These are phyloP conservation scores for Eutolmus rufibarbis DNA, from an alignment of 2,888 invertebrate genomes.

Conservation along the genomic window DNA sequence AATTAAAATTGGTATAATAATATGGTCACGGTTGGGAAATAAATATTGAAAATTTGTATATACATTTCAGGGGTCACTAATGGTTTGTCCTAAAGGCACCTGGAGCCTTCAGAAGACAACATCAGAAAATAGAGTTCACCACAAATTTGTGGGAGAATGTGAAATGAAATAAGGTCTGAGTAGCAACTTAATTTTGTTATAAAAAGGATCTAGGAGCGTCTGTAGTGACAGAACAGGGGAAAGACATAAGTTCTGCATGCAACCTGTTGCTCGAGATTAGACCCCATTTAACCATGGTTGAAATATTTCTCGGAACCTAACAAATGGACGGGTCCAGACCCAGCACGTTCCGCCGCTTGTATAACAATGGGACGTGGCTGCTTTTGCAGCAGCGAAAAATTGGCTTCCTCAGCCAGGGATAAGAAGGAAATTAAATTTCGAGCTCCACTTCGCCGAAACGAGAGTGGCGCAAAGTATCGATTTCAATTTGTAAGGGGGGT, in stretches of 20 bases:
- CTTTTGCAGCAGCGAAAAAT: background rate
- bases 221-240: background rate
- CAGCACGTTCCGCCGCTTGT: background rate
- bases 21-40: background rate
- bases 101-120: background rate
- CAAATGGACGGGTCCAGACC: background rate
- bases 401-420: background rate
- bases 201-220: background rate
- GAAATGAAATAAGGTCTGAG: background rate
- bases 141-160: background rate
- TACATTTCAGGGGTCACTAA: background rate
- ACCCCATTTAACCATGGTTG: background rate
- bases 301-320: background rate
- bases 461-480: background rate
- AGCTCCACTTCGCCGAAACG: background rate
- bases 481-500: background rate
- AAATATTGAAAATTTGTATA: background rate
- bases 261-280: background rate
- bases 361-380: background rate
- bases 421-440: background rate
- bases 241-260: background rate
- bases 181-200: background rate
- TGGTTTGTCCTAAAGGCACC: background rate
- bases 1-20: background rate
- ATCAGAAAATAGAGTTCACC: background rate